Evolutionary conservation across 2,113 vertebrate genomes (phyloP).

Genomic region (Mormoops blainvillei): DNA sequence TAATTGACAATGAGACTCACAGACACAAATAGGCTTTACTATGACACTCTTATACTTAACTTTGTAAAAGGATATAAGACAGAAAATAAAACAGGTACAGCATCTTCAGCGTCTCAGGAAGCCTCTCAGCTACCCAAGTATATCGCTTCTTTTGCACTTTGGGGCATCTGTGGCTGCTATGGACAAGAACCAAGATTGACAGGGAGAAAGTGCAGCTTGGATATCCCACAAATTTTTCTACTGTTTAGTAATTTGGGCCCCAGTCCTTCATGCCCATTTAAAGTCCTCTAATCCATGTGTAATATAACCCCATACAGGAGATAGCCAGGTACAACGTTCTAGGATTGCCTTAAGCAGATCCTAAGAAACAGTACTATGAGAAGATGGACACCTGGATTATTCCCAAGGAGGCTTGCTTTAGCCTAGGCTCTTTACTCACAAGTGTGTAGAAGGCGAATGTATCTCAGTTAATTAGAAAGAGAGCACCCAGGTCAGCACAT

Average conservation of each 20-base stretch:
- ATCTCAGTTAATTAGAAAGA: background rate
- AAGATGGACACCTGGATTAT: background rate
- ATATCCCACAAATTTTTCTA: background rate
- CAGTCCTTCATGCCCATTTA: background rate
- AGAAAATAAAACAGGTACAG: background rate
- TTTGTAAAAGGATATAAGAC: background rate
- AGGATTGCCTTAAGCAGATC: background rate
- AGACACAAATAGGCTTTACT: background rate
- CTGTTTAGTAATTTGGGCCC: background rate
- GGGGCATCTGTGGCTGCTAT: background rate
- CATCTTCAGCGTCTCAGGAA: background rate
- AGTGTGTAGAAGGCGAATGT: background rate
- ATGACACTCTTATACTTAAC: background rate
- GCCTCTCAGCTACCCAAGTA: background rate
- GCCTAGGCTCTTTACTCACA: background rate
- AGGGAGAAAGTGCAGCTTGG: background rate
- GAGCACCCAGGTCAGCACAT: background rate
- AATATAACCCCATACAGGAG: background rate
- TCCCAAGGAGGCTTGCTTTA: background rate
- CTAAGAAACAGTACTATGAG: background rate
- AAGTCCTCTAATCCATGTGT: background rate
- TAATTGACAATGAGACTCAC: background rate
- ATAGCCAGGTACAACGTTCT: background rate
- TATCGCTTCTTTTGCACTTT: background rate
- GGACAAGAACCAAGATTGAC: background rate